A percentile compares a stretch with the other conserved stretches of the same genome.
Evolutionary conservation across 2,113 vertebrate genomes (phyloP).

Genomic region (Periophthalmus modestus): DNA sequence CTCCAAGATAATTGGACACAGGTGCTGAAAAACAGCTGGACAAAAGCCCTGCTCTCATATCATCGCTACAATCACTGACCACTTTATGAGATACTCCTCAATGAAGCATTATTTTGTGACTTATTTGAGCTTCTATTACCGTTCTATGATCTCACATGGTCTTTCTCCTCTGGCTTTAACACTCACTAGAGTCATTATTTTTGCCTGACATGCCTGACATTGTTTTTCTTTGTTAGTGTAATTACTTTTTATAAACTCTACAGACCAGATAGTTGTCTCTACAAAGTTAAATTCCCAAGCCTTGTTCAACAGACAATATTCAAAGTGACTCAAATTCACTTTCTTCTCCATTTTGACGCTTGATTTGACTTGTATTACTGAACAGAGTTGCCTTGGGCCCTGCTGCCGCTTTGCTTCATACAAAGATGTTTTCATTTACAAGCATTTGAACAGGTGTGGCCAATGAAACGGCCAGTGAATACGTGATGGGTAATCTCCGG

Average conservation of each 20-base stretch:
- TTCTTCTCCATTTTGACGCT: neutral
- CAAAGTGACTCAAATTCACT: neutral
- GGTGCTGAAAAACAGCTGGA: constrained; percentile 70
- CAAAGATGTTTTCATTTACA: neutral
- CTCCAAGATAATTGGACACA: constrained; percentile 71
- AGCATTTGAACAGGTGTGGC: neutral
- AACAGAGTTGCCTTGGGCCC: neutral
- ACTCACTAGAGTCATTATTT: neutral
- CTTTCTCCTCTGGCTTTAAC: neutral
- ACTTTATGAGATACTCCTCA: neutral
- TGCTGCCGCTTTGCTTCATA: neutral
- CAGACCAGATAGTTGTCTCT: neutral
- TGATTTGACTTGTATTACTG: neutral
- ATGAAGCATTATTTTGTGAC: neutral
- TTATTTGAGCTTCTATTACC: neutral
- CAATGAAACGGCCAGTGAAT: neutral
- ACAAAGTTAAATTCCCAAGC: neutral
- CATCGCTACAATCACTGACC: neutral
- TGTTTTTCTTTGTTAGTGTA: neutral
- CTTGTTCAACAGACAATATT: neutral
- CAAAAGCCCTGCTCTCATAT: constrained; percentile 65
- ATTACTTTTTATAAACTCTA: neutral
- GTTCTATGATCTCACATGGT: neutral
- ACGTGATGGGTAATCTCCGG: constrained; percentile 6
- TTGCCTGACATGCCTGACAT: neutral